Base-by-base conservation (phyloP, 2,797 vertebrate genomes). In the Sebastes kiyomatsui region DNA sequence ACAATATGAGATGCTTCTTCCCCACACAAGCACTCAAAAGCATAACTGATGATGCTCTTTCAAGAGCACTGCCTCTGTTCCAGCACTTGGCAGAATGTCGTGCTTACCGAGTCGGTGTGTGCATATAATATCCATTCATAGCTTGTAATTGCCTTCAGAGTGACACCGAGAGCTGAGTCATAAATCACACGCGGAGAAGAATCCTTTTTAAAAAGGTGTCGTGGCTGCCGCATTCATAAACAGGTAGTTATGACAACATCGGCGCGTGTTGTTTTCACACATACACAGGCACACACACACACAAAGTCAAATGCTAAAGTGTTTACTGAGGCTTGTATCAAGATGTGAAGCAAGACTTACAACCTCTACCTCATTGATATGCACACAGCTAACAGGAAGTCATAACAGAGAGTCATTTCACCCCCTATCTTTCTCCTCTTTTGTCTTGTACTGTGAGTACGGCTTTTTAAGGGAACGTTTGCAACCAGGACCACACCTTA, bases 91-190 rank as follows among this genome's bases (percentile, higher is more conserved):
- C 90, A 92, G 92, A 85, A 84, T 84, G 91, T 86, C 65, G 75
- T 61, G 81, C 89, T 90, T 73, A 79, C 80, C 83, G 81, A 90
- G 89, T 91, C 89, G 77, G 78, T 85, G 90, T 72, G 78, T 91
- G 92, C 87, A 90, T 90, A 93, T 94, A 90, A 94, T 92, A 94
- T 90, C 76, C 93, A 95, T 95, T 94, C 92, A 94, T 93, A 91
- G 89, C 89, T 92, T 90, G 87, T 94, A 95, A 95, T 95, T 94
- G 93, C 91, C 87, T 93, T 95, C 88, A 88, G 82, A 94, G 87
- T 87, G 94, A 94, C 93, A 95, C 82, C n/a, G 72, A 87, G 81
- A 92, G 87, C 87, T 70, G 91, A 89, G 76, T 86, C 94, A 94
- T 94, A 92, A 95, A 95, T 96, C 92, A 94, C 88, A 92, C 84